These are phyloP conservation scores for Selene dorsalis DNA, from an alignment of 2,797 vertebrate species.

Conservation along the genomic window DNA sequence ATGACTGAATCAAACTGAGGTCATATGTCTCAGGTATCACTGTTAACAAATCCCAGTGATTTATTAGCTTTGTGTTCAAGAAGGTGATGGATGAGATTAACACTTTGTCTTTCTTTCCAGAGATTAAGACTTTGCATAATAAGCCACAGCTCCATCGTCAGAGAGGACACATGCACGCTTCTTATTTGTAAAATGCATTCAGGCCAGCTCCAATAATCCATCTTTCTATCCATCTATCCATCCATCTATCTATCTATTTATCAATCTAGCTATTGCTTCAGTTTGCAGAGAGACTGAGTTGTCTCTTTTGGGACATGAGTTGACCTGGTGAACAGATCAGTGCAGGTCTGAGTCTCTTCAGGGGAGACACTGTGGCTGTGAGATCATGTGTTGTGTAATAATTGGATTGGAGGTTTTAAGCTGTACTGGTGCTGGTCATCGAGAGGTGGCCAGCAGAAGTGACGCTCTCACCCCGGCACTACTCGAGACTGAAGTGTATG, in stretches of 20 bases:
- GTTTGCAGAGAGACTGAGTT: background rate
- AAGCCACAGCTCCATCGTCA: conserved; percentile 10
- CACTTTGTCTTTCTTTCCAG: conserved; percentile 4
- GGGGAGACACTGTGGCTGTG: conserved; percentile 9
- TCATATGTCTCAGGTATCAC: conserved; percentile 24
- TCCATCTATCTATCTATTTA: no score
- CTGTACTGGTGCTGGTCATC: conserved; percentile 37
- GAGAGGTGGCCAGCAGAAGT: conserved; percentile 30
- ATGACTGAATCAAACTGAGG: conserved; percentile 20
- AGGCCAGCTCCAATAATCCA: conserved; percentile 14
- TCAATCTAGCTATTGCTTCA: no score
- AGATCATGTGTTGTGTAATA: conserved; percentile 63
- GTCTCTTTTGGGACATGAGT: background rate
- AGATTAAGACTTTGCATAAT: conserved; percentile 43
- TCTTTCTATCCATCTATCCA: background rate
- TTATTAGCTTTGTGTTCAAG: conserved; percentile 32
- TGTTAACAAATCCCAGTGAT: conserved; percentile 12
- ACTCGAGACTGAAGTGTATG: background rate
- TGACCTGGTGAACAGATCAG: background rate
- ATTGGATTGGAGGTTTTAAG: conserved; percentile 76
- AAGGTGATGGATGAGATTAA: conserved; percentile 31
- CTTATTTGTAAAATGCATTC: conserved; percentile 38
- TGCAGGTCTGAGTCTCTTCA: background rate
- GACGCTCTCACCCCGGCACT: conserved; percentile 11
- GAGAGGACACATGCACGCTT: background rate